Percentiles rank a stretch among this genome's conserved stretches.
These are phyloP conservation scores for Pissodes strobi DNA, from an alignment of 1,140 invertebrate genomes.

Conservation along the genomic window DNA sequence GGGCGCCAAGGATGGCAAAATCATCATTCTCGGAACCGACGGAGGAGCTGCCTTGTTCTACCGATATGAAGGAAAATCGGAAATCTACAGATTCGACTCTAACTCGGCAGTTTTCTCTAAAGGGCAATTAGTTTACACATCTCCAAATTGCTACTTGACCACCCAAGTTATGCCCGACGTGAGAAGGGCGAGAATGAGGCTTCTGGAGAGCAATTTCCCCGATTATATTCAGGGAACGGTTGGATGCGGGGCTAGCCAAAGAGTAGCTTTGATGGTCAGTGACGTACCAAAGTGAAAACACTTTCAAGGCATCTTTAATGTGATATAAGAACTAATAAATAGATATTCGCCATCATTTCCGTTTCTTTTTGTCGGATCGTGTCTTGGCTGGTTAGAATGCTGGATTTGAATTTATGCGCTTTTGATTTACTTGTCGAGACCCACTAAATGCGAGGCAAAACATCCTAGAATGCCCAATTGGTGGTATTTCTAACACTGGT, in stretches of 20 bases:
- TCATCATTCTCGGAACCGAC: constrained; percentile 66
- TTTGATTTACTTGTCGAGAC: no score
- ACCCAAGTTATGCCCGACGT: constrained; percentile 64
- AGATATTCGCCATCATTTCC: no score
- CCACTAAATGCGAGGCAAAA: no score
- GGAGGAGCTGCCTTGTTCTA: constrained; percentile 64
- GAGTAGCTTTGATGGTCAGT: constrained; percentile 59
- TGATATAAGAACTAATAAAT: no score
- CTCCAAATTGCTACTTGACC: constrained; percentile 59
- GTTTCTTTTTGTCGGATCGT: no score
- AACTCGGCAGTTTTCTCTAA: constrained; percentile 49
- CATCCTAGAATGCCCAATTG: no score
- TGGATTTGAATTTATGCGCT: no score
- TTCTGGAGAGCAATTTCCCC: constrained; percentile 67
- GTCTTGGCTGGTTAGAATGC: no score
- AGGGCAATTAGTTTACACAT: constrained; percentile 60
- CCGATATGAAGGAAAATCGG: constrained; percentile 58
- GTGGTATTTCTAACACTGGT: no score
- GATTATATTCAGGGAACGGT: constrained; percentile 65
- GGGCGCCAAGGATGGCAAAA: constrained; percentile 59
- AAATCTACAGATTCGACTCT: constrained; percentile 59
- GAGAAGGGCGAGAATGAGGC: constrained; percentile 60
- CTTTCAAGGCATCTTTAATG: no score
- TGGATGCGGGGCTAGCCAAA: constrained; percentile 63
- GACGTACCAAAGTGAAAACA: no score